These are phyloP conservation scores for Coenobita brevimanus DNA, from an alignment of 1,140 invertebrate genomes.

Conservation along the genomic window DNA sequence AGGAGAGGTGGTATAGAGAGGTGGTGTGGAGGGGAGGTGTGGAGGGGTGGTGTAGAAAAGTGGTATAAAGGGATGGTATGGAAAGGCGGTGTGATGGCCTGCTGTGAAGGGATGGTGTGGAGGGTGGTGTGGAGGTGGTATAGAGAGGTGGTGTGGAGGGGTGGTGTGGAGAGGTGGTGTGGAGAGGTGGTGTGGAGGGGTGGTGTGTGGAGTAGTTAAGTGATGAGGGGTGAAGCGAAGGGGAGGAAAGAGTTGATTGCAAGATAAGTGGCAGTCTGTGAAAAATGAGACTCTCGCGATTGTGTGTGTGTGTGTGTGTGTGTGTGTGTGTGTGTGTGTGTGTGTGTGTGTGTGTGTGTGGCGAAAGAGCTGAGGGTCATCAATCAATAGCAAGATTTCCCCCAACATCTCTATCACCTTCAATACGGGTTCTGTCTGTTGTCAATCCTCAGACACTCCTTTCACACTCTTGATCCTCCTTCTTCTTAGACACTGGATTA, in stretches of 20 bases:
- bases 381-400: background rate
- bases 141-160: background rate
- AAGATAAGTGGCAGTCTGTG: background rate
- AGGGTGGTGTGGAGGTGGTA: background rate
- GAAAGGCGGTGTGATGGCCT: background rate
- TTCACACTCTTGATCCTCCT: too few relatives aligned
- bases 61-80: background rate
- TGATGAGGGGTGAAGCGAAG: too few relatives aligned
- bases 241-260: background rate
- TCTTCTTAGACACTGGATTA: too few relatives aligned
- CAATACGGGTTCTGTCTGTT: too few relatives aligned
- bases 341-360: background rate
- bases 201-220: background rate
- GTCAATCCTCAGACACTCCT: too few relatives aligned
- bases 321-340: background rate
- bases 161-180: background rate
- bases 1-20: background rate
- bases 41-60: background rate
- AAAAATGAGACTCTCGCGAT: too few relatives aligned
- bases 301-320: background rate
- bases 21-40: background rate
- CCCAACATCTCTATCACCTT: too few relatives aligned
- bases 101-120: background rate
- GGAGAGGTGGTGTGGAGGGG: background rate
- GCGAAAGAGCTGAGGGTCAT: too few relatives aligned